Evolutionary conservation across 1,140 invertebrate species (phyloP).

Genomic region (Heliconius eleuchia): DNA sequence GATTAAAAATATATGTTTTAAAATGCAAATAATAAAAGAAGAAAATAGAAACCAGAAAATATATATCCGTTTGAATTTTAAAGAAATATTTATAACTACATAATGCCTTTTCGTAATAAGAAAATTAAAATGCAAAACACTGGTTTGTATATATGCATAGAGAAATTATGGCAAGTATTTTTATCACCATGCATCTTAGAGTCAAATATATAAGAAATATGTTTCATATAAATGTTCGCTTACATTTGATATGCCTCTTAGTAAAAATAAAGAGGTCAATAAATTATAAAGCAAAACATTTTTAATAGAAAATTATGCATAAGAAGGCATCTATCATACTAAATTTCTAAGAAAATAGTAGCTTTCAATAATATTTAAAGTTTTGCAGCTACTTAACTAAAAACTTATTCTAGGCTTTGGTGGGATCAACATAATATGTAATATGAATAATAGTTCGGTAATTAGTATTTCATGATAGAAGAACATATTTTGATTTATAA

Average conservation of each 20-base stretch:
- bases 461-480: slow-evolving; percentile 28
- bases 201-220: slow-evolving; percentile 15
- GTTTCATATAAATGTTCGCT: neutral
- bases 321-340: slow-evolving; percentile 26
- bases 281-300: slow-evolving; percentile 25
- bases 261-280: slow-evolving; percentile 13
- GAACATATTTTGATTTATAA: slow-evolving; percentile 20
- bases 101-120: slow-evolving; percentile 18
- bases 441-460: slow-evolving; percentile 69
- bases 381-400: slow-evolving; percentile 49
- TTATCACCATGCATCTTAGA: slow-evolving; percentile 30
- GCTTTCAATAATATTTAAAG: slow-evolving; percentile 29
- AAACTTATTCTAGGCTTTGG: slow-evolving; percentile 78
- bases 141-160: slow-evolving; percentile 31
- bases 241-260: slow-evolving; percentile 12
- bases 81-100: neutral
- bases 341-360: slow-evolving; percentile 34
- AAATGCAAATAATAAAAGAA: neutral
- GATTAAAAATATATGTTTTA: neutral
- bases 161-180: slow-evolving; percentile 38
- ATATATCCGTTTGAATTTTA: neutral
- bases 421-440: slow-evolving; percentile 66
- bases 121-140: slow-evolving; percentile 30
- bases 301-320: slow-evolving; percentile 28
- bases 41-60: neutral